Evolutionary conservation across 2,113 vertebrate species (phyloP).

Genomic region (Genyomyrus donnyi): DNA sequence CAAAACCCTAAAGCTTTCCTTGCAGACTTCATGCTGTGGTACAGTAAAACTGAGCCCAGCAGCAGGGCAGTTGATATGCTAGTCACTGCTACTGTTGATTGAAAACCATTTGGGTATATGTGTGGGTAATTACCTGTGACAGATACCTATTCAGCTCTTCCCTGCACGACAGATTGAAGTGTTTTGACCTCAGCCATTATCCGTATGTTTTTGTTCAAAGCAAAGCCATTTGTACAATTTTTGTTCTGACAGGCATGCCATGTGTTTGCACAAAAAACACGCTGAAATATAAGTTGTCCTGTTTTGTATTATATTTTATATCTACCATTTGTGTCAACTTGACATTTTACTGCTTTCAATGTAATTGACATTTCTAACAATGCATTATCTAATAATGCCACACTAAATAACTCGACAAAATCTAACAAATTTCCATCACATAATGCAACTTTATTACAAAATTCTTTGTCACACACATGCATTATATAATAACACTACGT

Average conservation of each 20-base stretch:
- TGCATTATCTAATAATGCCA: background rate
- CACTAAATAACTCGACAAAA: background rate
- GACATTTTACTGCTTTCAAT: background rate
- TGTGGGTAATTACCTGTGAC: slow-evolving; percentile 11
- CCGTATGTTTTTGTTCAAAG: background rate
- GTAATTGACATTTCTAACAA: background rate
- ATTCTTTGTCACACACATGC: background rate
- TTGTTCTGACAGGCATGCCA: background rate
- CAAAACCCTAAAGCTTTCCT: background rate
- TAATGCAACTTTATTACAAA: background rate
- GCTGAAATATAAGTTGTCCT: background rate
- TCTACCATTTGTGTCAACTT: background rate
- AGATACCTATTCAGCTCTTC: slow-evolving; percentile 5
- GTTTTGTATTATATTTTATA: background rate
- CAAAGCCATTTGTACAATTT: background rate
- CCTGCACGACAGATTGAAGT: background rate
- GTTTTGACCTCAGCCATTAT: background rate
- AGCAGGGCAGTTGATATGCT: slow-evolving; percentile 1
- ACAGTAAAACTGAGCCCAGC: background rate
- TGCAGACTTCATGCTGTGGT: background rate
- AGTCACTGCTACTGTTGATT: background rate
- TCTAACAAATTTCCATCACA: background rate
- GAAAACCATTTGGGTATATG: background rate
- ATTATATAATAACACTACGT: no score
- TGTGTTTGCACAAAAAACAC: background rate